A percentile compares a stretch with the other conserved stretches of the same genome.
Conservation (phyloP, 2,888 invertebrate genomes). For the Leuctra nigra region DNA sequence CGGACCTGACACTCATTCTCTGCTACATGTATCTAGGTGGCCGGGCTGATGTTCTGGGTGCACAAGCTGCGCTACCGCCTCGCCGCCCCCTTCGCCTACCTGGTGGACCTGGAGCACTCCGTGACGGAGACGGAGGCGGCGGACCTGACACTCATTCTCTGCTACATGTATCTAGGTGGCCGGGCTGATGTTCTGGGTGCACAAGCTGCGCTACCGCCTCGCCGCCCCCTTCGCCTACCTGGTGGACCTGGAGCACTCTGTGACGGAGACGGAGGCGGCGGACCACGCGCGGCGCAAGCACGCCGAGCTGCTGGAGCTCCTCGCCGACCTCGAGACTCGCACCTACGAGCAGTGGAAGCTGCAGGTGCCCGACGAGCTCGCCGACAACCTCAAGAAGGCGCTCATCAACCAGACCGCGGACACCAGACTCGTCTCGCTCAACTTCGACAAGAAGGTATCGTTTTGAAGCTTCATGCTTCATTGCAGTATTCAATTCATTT, state of each 20-base stretch:
- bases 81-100: too few relatives aligned
- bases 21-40: too few relatives aligned
- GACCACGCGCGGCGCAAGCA: slow-evolving; percentile 39
- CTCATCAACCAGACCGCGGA: slow-evolving; percentile 47
- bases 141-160: too few relatives aligned
- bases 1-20: too few relatives aligned
- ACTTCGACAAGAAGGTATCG: slow-evolving; percentile 61
- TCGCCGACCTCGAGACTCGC: slow-evolving; percentile 53
- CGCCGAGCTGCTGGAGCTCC: slow-evolving; percentile 49
- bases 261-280: slow-evolving; percentile 51
- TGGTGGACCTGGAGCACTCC: too few relatives aligned
- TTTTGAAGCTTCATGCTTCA: too few relatives aligned
- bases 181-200: slow-evolving; percentile 65
- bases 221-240: slow-evolving; percentile 53
- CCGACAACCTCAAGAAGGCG: slow-evolving; percentile 52
- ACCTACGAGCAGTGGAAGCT: slow-evolving; percentile 64
- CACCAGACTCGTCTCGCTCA: slow-evolving; percentile 48
- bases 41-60: too few relatives aligned
- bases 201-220: slow-evolving; percentile 56
- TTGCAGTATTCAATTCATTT: too few relatives aligned
- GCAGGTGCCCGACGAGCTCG: slow-evolving; percentile 57
- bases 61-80: too few relatives aligned
- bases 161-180: slow-evolving; percentile 54
- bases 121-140: too few relatives aligned
- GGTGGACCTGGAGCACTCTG: slow-evolving; percentile 48